Evolutionary conservation across 1,140 invertebrate species (phyloP), one percentile per base, ranked within the genome.

Genomic region (Schlechtendalia chinensis): DNA sequence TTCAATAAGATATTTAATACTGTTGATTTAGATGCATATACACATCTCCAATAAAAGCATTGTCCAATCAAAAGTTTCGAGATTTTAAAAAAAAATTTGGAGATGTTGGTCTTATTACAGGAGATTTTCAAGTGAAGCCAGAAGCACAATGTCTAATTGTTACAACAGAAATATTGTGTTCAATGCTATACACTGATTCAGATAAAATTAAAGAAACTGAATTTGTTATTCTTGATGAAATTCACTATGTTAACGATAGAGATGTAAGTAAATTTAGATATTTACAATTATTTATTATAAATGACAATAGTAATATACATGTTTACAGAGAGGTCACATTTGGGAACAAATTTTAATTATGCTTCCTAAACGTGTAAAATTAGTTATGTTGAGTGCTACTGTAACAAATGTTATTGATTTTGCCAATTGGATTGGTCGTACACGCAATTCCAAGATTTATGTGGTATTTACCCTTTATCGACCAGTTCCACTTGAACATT

Each of bases 191-290:
- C 58, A 75, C 59, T 65, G 39, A 81, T 65, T 96, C 95, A 80
- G 96, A 98, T 84, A 91, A 97, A 75, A 93, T 98, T 5, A 89
- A 96, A 79, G 97, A 99, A 87, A 88, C 99, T 65, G 97, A 99
- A 86, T 99, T 96, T 90, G 98, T 99, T 5, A 97, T 99, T 83
- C 99, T 99, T 86, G 98, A 99, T 87, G 98, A 99, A 89, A 97
- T 99, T 32, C 98, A 99, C 86, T 99, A 99, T 84, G 96, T 99
- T 67, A 99, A 99, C 86, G 95, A 99, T 88, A 90, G 92, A 72
- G 96, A 99, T 87, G 93, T 94, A 85, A 85, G 85, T 85, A 80
- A 79, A 29, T 19, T 32, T 71, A 8, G 11, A 17, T 61, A 53
- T 53, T 65, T 32, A 22, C 32, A 24, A 32, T 72, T n/a, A 58